These are phyloP conservation scores for Calonectris borealis DNA, from an alignment of 2,113 vertebrate genomes.

Conservation along the genomic window DNA sequence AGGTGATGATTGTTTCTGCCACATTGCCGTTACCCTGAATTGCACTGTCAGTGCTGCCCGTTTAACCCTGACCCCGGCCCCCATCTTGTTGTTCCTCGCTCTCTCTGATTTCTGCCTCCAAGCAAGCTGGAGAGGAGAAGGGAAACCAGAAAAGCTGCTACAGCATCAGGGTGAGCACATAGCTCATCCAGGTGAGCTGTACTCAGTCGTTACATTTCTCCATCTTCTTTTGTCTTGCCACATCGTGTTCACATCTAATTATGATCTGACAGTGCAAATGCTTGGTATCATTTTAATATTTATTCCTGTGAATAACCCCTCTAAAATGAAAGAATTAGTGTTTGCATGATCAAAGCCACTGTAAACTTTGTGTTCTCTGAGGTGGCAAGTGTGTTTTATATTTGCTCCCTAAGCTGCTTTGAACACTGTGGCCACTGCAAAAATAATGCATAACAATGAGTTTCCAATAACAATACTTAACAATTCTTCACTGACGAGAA, in stretches of 20 bases:
- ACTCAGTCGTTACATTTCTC: not conserved
- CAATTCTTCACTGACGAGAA: not conserved
- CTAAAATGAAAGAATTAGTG: slow-evolving; percentile 31
- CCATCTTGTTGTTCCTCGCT: accelerated
- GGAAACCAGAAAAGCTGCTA: not conserved
- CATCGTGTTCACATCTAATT: not conserved
- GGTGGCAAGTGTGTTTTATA: slow-evolving; percentile 28
- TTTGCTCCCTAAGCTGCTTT: slow-evolving; percentile 20
- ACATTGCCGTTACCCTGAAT: not conserved
- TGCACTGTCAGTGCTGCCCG: not conserved
- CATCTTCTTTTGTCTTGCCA: not conserved
- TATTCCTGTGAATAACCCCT: not conserved
- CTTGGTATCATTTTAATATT: not conserved
- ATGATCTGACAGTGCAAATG: not conserved
- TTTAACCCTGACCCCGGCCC: not conserved
- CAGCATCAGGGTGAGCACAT: not conserved
- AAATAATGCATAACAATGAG: not conserved
- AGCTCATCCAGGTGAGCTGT: not conserved
- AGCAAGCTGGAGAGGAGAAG: not conserved
- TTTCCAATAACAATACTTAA: not conserved
- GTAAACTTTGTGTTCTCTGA: slow-evolving; percentile 21
- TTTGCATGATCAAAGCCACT: slow-evolving; percentile 22
- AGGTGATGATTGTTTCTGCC: not conserved
- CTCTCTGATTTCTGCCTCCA: not conserved
- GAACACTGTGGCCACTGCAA: not conserved